Evolutionary conservation across 2,888 invertebrate species (phyloP).

Genomic region (Ormyrus labotus): DNA sequence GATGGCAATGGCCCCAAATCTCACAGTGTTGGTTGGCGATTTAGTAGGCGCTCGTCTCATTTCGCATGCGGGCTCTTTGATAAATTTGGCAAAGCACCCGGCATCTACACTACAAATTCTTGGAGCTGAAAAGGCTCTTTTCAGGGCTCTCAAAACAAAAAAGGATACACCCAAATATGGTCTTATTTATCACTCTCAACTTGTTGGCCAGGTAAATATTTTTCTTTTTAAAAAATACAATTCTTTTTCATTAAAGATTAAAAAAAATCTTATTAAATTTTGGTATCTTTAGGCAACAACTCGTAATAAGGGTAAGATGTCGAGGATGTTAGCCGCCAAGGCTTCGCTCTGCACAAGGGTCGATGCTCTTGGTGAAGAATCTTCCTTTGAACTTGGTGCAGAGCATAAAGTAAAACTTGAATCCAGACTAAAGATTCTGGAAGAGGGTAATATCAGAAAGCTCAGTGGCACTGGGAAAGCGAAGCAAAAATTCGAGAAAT

Average conservation of each 20-base stretch:
- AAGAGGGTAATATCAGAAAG: constrained; percentile 88
- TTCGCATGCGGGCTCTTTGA: constrained; percentile 97
- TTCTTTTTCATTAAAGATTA: not conserved
- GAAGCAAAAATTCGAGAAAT: constrained; percentile 94
- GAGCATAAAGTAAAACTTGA: constrained; percentile 94
- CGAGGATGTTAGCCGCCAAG: constrained; percentile 98
- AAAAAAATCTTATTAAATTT: not conserved
- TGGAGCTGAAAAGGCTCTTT: constrained; percentile 98
- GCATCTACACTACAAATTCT: constrained; percentile 98
- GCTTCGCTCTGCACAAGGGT: constrained; percentile 94
- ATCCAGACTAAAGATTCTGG: constrained; percentile 85
- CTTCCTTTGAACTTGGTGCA: constrained; percentile 88
- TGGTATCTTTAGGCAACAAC: constrained; percentile 79
- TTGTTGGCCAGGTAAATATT: constrained; percentile 85
- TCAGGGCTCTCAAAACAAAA: constrained; percentile 96
- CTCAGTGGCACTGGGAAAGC: constrained; percentile 94
- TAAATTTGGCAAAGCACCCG: constrained; percentile 97
- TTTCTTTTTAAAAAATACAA: not conserved
- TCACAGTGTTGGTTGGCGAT: constrained; percentile 96
- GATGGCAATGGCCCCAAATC: constrained; percentile 99
- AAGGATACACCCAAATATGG: constrained; percentile 99
- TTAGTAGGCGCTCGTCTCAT: constrained; percentile 97
- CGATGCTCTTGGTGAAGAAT: constrained; percentile 97
- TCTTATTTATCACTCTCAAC: constrained; percentile 95
- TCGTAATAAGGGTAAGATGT: constrained; percentile 95